Base-by-base conservation (phyloP, 2,888 invertebrate species). In the Noctua janthina region DNA sequence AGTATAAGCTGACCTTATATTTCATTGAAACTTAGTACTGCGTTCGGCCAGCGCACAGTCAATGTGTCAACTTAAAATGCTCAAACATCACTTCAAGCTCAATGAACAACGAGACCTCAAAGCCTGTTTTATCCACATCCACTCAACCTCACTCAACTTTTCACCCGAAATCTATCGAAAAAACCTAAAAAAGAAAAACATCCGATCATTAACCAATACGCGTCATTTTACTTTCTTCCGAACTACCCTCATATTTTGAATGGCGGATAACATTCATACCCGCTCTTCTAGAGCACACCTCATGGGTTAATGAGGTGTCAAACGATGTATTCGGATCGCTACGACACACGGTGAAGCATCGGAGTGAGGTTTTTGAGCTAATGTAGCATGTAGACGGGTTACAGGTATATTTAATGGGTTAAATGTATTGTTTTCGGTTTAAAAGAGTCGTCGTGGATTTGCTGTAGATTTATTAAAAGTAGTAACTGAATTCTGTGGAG, bases 281-380 rank as follows among this genome's bases (percentile, higher is more conserved):
- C 70, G 15, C 64, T 73, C 78, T 70, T 64, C 46, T 77, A 43
- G 69, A 39, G 29, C 17, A 74, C 78, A 84, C 79, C 75, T 79
- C n/a, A 17, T 17, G 49, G 70, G 70, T 78, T 73, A 88, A 87
- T 86, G 87, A 86, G 49, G 46, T 84, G 79, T 78, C 68, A 67
- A 82, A 88, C 81, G 76, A 81, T 56, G 39, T 79, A 56, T 79
- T 77, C 54, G 54, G 62, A 82, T 51, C 68, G 39, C 43, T 56
- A 69, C 39, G 70, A 83, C 83, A 73, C 81, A 66, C 73, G 69
- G 59, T n/a, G 56, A 67, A 66, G 54, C 49, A 49, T 15, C 51
- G 23, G 54, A 75, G 76, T 82, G 66, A 67, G 35, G 43, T 17
- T 67, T 73, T 54, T 56, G 35, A 78, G 84, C 68, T 74, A 76